Evolutionary conservation across 2,888 invertebrate genomes (phyloP).

Genomic region (Drosophila merina): DNA sequence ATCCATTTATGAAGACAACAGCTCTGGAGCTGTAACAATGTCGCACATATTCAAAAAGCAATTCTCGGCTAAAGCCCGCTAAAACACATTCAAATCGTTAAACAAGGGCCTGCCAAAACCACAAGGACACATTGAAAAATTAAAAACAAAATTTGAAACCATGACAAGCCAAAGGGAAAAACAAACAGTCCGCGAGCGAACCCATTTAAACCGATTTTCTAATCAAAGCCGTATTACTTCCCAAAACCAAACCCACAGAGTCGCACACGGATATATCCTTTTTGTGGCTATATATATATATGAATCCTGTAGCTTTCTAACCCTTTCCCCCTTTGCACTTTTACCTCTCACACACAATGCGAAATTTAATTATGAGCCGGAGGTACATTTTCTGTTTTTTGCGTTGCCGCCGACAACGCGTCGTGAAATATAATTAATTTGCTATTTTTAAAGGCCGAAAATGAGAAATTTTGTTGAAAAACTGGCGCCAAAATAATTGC

Average conservation of each 20-base stretch:
- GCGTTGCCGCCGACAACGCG: constrained; percentile 32
- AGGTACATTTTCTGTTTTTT: constrained; percentile 9
- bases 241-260: constrained; percentile 14
- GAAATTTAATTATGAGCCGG: constrained; percentile 45
- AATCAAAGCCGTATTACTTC: constrained; percentile 69
- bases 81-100: constrained; percentile 18
- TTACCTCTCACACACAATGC: constrained; percentile 13
- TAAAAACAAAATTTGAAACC: constrained; percentile 27
- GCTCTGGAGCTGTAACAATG: constrained; percentile 38
- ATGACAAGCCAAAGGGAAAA: constrained; percentile 9
- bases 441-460: constrained; percentile 48
- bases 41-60: constrained; percentile 69
- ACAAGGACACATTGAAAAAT: constrained; percentile 35
- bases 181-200: constrained; percentile 32
- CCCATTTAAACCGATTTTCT: constrained; percentile 73
- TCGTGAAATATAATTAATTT: constrained; percentile 61
- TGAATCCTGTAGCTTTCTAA: not conserved
- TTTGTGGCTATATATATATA: not conserved
- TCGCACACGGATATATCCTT: constrained; percentile 8
- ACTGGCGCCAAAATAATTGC: constrained; percentile 44
- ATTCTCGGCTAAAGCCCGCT: constrained; percentile 53
- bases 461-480: constrained; percentile 49
- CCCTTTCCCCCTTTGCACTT: not conserved
- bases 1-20: constrained; percentile 52
- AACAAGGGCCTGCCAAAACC: constrained; percentile 13